Base-by-base conservation (phyloP, 2,888 invertebrate species). In the Synanthedon myopaeformis region DNA sequence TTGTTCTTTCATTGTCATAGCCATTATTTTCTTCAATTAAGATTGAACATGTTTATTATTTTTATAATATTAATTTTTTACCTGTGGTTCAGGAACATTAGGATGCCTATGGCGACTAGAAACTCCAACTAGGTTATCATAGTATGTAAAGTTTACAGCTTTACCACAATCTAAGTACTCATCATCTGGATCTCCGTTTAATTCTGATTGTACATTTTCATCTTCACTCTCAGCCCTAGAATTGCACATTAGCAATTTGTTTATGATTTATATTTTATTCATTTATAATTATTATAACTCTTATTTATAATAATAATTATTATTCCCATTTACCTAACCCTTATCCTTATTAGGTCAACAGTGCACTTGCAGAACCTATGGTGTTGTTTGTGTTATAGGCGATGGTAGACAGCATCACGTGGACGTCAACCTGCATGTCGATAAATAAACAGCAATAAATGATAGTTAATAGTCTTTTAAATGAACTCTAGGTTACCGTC, bases 61-160 rank as follows among this genome's bases (percentile, higher is more conserved):
- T 35, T 8, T 8, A 35, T 8, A 35, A n/a, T n/a, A n/a, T 23
- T 23, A 23, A 1, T 28, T n/a, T n/a, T n/a, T n/a, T 67, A 88
- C 90, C 80, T 92, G 92, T 56, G 96, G 95, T 80, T 96, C 96
- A 56, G 95, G 95, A 63, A 95, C 92, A 69, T 92, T 90, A 0
- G 94, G 94, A 82, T 96, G 95, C 69, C 92, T 91, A 66, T 93
- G 91, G 58, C 96, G 89, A 68, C 94, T 91, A n/a, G 93, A 92
- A 42, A 96, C 93, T 14, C 96, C 96, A 53, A 94, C 92, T 57
- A 96, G 85, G 76, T 95, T 95, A 77, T 96, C 96, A 79, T 95
- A 96, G 74, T 94, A 94, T 4, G 96, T 96, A 72, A 92, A 94
- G 81, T 96, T 96, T 1, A 94, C 95, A 54, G 94, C 91, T 81